These are phyloP conservation scores for Branchellion lobata DNA, from an alignment of 2,888 invertebrate genomes.

Conservation along the genomic window DNA sequence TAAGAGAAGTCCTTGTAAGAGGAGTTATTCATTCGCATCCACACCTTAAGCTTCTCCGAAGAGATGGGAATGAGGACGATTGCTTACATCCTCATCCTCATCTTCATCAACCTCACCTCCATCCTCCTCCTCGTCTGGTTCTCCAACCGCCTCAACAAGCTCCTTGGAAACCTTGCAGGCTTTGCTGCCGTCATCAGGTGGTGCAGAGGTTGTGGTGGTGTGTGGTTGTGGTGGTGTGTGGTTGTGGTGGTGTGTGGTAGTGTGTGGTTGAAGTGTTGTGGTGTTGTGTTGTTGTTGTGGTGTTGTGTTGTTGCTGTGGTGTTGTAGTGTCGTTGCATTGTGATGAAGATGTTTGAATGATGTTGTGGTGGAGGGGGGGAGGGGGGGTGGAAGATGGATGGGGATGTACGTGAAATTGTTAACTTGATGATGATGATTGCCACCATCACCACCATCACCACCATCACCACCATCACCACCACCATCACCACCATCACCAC, in stretches of 20 bases:
- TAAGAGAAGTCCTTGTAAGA: too few species aligned
- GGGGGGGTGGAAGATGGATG: too few species aligned
- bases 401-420: too few species aligned
- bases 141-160: background rate
- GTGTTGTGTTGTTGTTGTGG: background rate
- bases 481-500: too few species aligned
- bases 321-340: background rate
- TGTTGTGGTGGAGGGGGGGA: too few species aligned
- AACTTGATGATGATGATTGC: too few species aligned
- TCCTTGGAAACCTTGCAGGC: background rate
- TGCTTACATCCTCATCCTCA: background rate
- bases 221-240: background rate
- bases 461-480: too few species aligned
- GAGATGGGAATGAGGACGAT: conserved; percentile 6
- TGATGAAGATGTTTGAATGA: background rate
- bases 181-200: background rate
- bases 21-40: too few species aligned
- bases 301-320: background rate
- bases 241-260: background rate
- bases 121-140: conserved; percentile 6
- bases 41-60: background rate
- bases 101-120: background rate
- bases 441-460: too few species aligned
- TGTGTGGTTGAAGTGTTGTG: background rate
- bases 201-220: background rate